Evolutionary conservation across 1,140 invertebrate genomes (phyloP).

Genomic region (Lethocerus indicus): DNA sequence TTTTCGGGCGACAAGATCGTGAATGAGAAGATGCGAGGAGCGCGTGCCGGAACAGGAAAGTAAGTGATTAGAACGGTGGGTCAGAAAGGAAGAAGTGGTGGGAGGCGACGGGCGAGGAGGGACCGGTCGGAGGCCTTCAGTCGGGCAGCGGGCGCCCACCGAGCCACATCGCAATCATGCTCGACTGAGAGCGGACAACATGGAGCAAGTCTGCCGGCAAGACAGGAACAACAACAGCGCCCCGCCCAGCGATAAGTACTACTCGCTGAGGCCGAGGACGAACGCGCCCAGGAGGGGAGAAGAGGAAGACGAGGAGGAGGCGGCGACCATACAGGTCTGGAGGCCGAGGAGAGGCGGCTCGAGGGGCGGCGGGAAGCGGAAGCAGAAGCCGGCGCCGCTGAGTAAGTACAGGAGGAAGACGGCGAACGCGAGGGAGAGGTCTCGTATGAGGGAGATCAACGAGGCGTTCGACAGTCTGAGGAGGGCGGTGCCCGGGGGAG

Average conservation of each 20-base stretch:
- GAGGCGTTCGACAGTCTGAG: slow-evolving; percentile 65
- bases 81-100: too few species aligned
- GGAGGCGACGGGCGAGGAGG: too few species aligned
- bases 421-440: slow-evolving; percentile 71
- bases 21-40: too few species aligned
- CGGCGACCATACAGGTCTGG: slow-evolving; percentile 13
- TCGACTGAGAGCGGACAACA: too few species aligned
- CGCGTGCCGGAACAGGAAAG: too few species aligned
- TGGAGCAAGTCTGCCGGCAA: too few species aligned
- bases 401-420: slow-evolving; percentile 80
- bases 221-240: slow-evolving; percentile 19
- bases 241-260: slow-evolving; percentile 20
- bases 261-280: slow-evolving; percentile 18
- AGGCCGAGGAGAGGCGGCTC: slow-evolving; percentile 23
- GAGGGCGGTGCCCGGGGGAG: slow-evolving; percentile 42
- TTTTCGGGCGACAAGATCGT: too few species aligned
- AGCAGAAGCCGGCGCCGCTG: slow-evolving; percentile 58
- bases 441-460: slow-evolving; percentile 77
- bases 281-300: slow-evolving; percentile 5
- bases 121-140: too few species aligned
- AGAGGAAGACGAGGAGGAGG: slow-evolving; percentile 17
- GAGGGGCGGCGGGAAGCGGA: slow-evolving; percentile 32
- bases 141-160: too few species aligned
- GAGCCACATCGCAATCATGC: too few species aligned
- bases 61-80: too few species aligned